These are phyloP conservation scores for Cydia pomonella DNA, from an alignment of 1,140 invertebrate species.

Conservation along the genomic window DNA sequence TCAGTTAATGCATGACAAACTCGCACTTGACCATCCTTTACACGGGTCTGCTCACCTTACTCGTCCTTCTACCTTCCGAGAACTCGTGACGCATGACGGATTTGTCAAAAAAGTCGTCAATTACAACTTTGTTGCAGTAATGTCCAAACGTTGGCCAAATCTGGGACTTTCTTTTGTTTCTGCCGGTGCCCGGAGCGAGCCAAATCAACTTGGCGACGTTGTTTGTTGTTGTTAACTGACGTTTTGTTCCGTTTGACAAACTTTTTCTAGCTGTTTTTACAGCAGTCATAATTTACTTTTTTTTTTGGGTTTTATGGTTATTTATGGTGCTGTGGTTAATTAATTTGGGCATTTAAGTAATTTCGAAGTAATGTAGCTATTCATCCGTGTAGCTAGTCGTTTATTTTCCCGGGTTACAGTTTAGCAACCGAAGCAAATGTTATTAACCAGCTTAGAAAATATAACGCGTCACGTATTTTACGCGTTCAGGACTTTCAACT, in stretches of 20 bases:
- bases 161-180: constrained; percentile 69
- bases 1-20: not conserved
- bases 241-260: constrained; percentile 63
- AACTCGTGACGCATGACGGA: constrained; percentile 61
- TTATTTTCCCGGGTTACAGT: not conserved
- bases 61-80: constrained; percentile 68
- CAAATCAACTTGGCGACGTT: constrained; percentile 61
- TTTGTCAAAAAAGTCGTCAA: constrained; percentile 56
- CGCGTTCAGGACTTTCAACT: not conserved
- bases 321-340: constrained; percentile 25
- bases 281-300: constrained; percentile 25
- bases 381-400: not conserved
- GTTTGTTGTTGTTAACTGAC: constrained; percentile 51
- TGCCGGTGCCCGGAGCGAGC: constrained; percentile 41
- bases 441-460: not conserved
- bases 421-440: not conserved
- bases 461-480: not conserved
- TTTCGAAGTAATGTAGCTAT: not conserved
- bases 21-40: constrained; percentile 47
- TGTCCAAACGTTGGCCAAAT: constrained; percentile 50
- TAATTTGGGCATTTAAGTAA: constrained; percentile 17
- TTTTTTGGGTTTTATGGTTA: constrained; percentile 3
- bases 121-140: constrained; percentile 64
- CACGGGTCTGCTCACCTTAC: constrained; percentile 53
- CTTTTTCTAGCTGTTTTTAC: constrained; percentile 42